A percentile compares a stretch with the other conserved stretches of the same genome.
Conservation (phyloP, 2,113 vertebrate species). For the Alouatta palliata region DNA sequence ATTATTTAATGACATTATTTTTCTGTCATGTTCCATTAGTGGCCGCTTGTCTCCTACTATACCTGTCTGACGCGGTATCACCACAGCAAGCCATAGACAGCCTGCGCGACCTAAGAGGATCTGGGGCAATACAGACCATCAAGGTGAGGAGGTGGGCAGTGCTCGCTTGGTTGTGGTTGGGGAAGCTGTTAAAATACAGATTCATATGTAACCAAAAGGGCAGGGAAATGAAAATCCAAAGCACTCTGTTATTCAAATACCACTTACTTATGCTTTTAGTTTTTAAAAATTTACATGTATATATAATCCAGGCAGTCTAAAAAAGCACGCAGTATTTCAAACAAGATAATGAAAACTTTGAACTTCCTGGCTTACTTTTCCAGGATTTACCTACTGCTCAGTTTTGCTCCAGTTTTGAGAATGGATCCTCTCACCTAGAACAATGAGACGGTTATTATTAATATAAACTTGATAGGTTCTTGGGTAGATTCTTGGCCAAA, state of each 20-base stretch:
- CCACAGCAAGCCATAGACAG: slow-evolving; percentile 90
- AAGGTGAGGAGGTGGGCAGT: slow-evolving; percentile 85
- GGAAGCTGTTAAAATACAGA: not conserved
- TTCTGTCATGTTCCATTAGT: slow-evolving; percentile 81
- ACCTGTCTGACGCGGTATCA: slow-evolving; percentile 86
- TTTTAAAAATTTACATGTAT: slow-evolving; percentile 1
- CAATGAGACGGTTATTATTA: not conserved
- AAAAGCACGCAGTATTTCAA: slow-evolving; percentile 1
- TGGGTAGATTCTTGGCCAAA: not conserved
- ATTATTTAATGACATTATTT: not conserved
- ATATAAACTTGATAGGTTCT: slow-evolving; percentile 1
- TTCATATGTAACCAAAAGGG: not conserved
- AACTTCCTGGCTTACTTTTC: not conserved
- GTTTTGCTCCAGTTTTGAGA: not conserved
- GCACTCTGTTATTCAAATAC: not conserved
- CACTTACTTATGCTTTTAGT: not conserved
- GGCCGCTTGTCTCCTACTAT: slow-evolving; percentile 92
- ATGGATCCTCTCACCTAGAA: not conserved
- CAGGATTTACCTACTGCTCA: not conserved
- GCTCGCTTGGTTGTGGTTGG: no score
- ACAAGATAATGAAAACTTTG: not conserved
- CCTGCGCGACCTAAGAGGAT: slow-evolving; percentile 88
- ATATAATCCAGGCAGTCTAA: not conserved
- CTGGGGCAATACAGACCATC: slow-evolving; percentile 92
- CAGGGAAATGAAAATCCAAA: not conserved